Evolutionary conservation across 2,888 invertebrate genomes (phyloP), one percentile per base, ranked within the genome.

Genomic region (Lamproptera curius): DNA sequence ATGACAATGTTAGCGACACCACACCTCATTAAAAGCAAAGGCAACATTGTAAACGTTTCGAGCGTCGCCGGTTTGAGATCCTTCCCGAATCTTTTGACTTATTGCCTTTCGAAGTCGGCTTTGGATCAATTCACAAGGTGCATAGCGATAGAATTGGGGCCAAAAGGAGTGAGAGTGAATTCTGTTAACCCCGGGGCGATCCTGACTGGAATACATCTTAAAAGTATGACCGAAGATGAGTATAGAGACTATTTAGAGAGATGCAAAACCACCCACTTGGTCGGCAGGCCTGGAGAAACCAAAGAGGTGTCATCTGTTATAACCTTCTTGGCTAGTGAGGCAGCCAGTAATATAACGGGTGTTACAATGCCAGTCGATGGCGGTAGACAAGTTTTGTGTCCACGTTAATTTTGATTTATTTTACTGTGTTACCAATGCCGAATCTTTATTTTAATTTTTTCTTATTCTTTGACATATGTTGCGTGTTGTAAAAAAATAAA

Each of bases 111-210:
- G 4, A 99, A 99, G 87, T 90, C 96, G 33, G 97, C 97, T 3
- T 76, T 98, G 5, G 98, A 99, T 83, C 98, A 98, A 70, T 92
- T 99, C 58, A 99, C 98, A 0, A 90, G 94, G 68, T 97, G 97
- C 71, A 89, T 93, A 2, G 97, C 98, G 5, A 76, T 99, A 16
- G 98, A 96, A 65, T 78, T 96, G 47, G 95, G 92, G 16, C 64
- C 89, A 0, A 94, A 94, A 70, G 91, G 92, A 54, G 94, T 97
- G 0, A 89, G 97, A 20, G 96, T 96, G 0, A 98, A 98, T 75
- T 91, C 94, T 43, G 96, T 97, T 0, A 97, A 97, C 78, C 98
- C 98, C 28, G 98, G 98, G 11, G 97, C 98, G 0, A 93, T 95
- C 10, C 75, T 93, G 1, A 98, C 98, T 0, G 94, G 96, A 59